These are phyloP conservation scores for Cacoxenus indagator DNA, from an alignment of 2,888 invertebrate species.

Conservation along the genomic window DNA sequence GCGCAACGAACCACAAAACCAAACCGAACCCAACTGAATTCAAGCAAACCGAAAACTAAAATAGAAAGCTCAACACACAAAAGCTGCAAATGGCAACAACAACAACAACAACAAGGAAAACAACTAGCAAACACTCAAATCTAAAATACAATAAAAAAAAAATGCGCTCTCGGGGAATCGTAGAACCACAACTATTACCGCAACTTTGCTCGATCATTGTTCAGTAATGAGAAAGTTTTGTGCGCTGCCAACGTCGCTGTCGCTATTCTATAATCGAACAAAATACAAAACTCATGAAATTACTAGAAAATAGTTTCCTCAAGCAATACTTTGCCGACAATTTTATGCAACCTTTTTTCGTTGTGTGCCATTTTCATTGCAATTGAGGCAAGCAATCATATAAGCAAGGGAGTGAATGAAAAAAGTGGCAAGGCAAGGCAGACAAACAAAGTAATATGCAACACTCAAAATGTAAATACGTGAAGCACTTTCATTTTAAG, in stretches of 20 bases:
- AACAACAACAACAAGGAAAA: not conserved
- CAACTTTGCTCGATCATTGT: constrained; percentile 5
- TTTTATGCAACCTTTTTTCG: not conserved
- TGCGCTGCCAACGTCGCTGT: not conserved
- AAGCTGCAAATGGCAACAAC: not conserved
- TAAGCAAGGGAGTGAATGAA: not conserved
- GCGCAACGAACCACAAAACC: constrained; percentile 13
- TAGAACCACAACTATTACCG: not conserved
- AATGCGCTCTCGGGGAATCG: not conserved
- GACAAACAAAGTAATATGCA: constrained; percentile 28
- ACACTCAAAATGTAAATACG: constrained; percentile 38
- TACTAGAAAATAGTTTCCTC: constrained; percentile 51
- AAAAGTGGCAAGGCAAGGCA: not conserved
- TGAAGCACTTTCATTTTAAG: constrained; percentile 12
- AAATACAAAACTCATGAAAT: constrained; percentile 48
- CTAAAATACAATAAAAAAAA: not conserved
- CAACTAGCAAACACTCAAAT: not conserved
- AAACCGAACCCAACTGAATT: not conserved
- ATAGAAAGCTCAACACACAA: constrained; percentile 1
- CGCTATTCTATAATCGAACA: constrained; percentile 40
- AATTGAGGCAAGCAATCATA: not conserved
- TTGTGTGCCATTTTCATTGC: not conserved
- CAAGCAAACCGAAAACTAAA: constrained; percentile 13
- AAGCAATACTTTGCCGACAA: constrained; percentile 29
- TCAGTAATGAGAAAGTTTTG: constrained; percentile 3